Base-by-base conservation (phyloP, 30 jellyfish, hydroid and myxozoan genomes). In the Rhopilema esculentum region DNA sequence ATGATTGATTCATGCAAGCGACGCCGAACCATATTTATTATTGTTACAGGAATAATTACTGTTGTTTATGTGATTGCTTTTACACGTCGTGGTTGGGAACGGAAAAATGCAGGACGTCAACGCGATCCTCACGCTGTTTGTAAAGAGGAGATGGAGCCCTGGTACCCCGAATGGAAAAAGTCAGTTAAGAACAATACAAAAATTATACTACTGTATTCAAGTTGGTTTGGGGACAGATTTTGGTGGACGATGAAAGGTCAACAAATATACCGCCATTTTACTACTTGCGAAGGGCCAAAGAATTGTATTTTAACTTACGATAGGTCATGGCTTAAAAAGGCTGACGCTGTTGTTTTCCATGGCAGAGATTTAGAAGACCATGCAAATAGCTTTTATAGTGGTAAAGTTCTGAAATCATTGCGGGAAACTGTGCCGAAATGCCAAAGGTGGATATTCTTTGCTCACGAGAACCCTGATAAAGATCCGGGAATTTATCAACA, bases 321-420 rank as follows among this genome's bases (percentile, higher is more conserved):
- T 40, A 27, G 61, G 22, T 1, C 85, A 1, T 15, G 1, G 27
- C 19, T 69, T 0, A 18, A 8, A 1, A 48, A 26, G 0, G 85
- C 92, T 0, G 69, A 81, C 25, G 75, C 52, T 0, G 70, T 83
- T 49, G 17, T 83, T 29, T 83, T 83, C 79, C 85, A 83, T 31
- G 92, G 92, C 19, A 28, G 92, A 32, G 92, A 69, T 70, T 28
- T 69, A 8, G 92, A 83, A 83, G 51, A 40, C 20, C 26, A 66
- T 40, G 52, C 79, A 26, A 26, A 67, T 1, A 69, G 61, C 31
- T 18, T 51, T 20, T 62, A 26, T 12, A 71, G 65, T 26, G 65
- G 51, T 1, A 16, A 30, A 67, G 15, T 16, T 16, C 40, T 67
- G 51, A 15, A 27, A 25, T 1, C 77, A 15, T n/a, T 19, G 71